Conservation (phyloP, 1,140 invertebrate species). For the Temnothorax longispinosus region DNA sequence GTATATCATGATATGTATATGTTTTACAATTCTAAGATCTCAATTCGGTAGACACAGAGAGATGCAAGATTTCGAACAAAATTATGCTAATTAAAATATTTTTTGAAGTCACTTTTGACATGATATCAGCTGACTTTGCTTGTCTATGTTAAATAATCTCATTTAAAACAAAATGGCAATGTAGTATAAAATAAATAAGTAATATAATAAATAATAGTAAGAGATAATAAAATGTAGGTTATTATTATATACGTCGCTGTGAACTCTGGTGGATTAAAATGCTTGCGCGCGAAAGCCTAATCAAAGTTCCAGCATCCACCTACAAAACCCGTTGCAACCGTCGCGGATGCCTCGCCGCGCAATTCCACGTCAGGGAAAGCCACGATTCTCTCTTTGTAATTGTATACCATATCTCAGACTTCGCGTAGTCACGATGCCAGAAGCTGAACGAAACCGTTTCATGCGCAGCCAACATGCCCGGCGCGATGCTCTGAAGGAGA, state of each 20-base stretch:
- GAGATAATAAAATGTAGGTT: not conserved
- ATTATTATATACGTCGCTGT: not conserved
- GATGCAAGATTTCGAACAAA: not conserved
- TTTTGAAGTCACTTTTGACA: not conserved
- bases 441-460: conserved; percentile 55
- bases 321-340: not conserved
- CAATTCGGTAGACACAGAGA: not conserved
- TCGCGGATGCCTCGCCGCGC: conserved; percentile 24
- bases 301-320: conserved; percentile 24
- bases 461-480: conserved; percentile 53
- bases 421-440: conserved; percentile 51
- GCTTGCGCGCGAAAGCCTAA: conserved; percentile 22
- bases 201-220: too few relatives aligned
- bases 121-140: not conserved
- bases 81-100: not conserved
- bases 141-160: not conserved
- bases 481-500: conserved; percentile 52
- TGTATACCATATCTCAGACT: conserved; percentile 48
- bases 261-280: not conserved
- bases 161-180: not conserved
- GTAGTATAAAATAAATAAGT: not conserved
- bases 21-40: not conserved
- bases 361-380: conserved; percentile 40
- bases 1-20: not conserved
- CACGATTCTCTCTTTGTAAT: conserved; percentile 38